A percentile compares a stretch with the other conserved stretches of the same genome.
Conservation (phyloP, 2,797 vertebrate species). For the Rhadinocentrus ornatus region DNA sequence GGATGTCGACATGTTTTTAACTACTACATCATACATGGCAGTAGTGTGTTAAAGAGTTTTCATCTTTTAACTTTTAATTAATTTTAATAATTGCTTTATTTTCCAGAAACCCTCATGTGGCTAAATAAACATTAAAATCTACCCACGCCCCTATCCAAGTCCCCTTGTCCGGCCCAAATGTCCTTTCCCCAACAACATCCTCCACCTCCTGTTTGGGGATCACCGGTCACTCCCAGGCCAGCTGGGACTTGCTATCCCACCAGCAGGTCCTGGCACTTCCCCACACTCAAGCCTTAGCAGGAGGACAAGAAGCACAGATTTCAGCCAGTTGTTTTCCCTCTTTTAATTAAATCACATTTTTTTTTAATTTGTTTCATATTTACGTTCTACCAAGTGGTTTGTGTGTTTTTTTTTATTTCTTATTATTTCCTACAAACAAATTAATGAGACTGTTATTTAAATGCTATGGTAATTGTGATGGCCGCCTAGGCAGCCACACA, state of each 20-base stretch:
- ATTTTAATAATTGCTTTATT: neutral
- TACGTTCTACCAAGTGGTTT: neutral
- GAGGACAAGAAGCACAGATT: constrained; percentile 21
- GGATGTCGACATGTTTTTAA: too few relatives aligned
- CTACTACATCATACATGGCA: neutral
- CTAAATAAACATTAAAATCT: neutral
- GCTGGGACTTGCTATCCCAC: constrained; percentile 49
- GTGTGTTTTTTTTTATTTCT: too few relatives aligned
- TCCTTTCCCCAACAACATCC: constrained; percentile 15
- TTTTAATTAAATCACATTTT: neutral
- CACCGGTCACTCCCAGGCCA: constrained; percentile 35
- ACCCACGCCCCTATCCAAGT: neutral
- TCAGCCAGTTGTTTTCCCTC: neutral
- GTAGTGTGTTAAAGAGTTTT: neutral
- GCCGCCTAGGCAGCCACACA: too few relatives aligned
- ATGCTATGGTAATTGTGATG: too few relatives aligned
- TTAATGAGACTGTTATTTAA: too few relatives aligned
- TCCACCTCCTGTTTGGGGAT: constrained; percentile 46
- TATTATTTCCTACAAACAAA: too few relatives aligned
- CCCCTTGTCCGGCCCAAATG: constrained; percentile 19
- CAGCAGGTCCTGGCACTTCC: constrained; percentile 45
- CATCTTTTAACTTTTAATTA: neutral
- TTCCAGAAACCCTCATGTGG: neutral
- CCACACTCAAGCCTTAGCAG: constrained; percentile 13
- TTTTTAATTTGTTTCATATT: neutral